phyloP scores from a whole-genome alignment of 2,113 vertebrate genomes.

The Hymenochirus boettgeri region DNA sequence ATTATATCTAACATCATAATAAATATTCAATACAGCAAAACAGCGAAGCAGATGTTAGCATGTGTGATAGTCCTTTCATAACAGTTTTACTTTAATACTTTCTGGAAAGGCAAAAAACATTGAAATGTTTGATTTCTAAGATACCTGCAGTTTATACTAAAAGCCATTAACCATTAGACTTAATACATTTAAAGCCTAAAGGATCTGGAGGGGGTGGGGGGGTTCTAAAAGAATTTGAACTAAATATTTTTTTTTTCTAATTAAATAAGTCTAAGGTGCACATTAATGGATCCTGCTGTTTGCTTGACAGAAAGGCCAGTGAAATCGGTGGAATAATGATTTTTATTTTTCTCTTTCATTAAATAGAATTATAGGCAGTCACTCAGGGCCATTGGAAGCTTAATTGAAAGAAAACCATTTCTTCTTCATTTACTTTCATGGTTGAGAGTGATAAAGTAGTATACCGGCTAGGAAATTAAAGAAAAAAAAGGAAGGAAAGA shows the following conservation, averaged over 20 bases:
- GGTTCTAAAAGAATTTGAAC: conserved; percentile 60
- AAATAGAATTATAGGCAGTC: conserved; percentile 82
- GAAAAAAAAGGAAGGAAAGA: conserved; percentile 58
- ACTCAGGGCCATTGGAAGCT: conserved; percentile 71
- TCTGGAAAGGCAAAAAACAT: conserved; percentile 44
- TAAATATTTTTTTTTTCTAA: conserved; percentile 74
- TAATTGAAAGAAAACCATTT: conserved; percentile 83
- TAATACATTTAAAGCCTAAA: conserved; percentile 69
- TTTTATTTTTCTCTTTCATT: conserved; percentile 71
- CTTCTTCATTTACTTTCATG: conserved; percentile 79
- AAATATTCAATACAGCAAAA: not conserved
- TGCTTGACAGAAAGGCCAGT: conserved; percentile 59
- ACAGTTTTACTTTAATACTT: not conserved
- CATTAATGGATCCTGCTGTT: conserved; percentile 67
- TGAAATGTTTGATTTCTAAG: conserved; percentile 52
- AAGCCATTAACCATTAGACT: conserved; percentile 66
- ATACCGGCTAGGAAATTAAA: conserved; percentile 68
- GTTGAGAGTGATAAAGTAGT: conserved; percentile 76
- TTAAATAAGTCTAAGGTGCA: conserved; percentile 73
- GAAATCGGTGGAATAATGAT: conserved; percentile 69
- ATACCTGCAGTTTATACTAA: conserved; percentile 48
- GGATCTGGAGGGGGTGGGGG: no score
- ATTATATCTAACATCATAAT: not conserved
- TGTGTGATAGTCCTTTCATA: not conserved
- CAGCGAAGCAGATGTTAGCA: conserved; percentile 28